These are phyloP conservation scores for Caenorhabditis sp. DNA, from an alignment of 2,888 invertebrate species.

Conservation along the genomic window DNA sequence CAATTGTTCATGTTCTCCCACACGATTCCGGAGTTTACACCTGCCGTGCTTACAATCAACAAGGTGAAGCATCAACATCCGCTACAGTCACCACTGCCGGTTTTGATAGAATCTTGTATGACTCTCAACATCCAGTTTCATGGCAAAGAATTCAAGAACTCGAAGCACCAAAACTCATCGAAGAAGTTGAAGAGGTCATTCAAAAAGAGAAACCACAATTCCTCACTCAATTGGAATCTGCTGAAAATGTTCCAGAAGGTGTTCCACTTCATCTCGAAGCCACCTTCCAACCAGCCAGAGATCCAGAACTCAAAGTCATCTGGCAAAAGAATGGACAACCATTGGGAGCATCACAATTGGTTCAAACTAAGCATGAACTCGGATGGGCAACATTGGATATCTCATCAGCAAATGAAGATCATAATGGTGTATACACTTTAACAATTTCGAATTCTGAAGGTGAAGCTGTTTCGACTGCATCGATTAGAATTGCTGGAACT, in stretches of 20 bases:
- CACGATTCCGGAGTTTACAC: constrained; percentile 94
- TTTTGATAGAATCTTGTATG: constrained; percentile 72
- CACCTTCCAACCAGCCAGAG: constrained; percentile 93
- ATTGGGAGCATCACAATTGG: constrained; percentile 71
- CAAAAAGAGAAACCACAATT: constrained; percentile 68
- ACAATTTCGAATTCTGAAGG: constrained; percentile 89
- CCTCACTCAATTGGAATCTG: constrained; percentile 89
- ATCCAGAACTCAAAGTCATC: constrained; percentile 79
- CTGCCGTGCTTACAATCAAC: constrained; percentile 87
- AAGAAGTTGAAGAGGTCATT: constrained; percentile 79
- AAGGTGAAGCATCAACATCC: constrained; percentile 93
- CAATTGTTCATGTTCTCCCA: constrained; percentile 82
- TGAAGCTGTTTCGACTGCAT: constrained; percentile 92
- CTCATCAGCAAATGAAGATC: constrained; percentile 77
- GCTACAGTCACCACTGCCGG: constrained; percentile 81
- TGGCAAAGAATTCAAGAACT: constrained; percentile 82
- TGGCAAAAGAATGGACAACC: constrained; percentile 65
- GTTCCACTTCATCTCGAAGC: constrained; percentile 93
- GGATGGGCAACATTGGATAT: constrained; percentile 91
- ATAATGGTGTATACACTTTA: constrained; percentile 93
- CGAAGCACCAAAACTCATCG: constrained; percentile 77
- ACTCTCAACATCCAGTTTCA: constrained; percentile 92
- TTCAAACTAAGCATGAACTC: constrained; percentile 79
- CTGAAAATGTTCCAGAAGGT: constrained; percentile 84
- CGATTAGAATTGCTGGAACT: constrained; percentile 78